Evolutionary conservation across 2,113 vertebrate genomes (phyloP).

Genomic region (Sylvietta virens): DNA sequence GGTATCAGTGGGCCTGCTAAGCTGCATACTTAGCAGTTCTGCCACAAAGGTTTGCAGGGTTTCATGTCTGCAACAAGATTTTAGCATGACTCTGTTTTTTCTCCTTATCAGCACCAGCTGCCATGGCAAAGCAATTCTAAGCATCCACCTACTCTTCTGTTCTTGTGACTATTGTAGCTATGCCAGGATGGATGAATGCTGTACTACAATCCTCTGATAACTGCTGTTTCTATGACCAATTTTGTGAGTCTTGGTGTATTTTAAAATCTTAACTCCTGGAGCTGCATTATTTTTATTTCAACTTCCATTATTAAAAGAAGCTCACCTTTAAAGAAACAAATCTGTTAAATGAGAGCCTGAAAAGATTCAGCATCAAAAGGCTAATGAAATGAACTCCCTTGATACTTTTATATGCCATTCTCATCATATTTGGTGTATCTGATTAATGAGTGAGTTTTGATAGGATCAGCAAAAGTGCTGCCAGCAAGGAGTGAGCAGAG

Average conservation of each 20-base stretch:
- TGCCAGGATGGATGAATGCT: neutral
- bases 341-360: neutral
- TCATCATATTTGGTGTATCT: neutral
- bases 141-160: neutral
- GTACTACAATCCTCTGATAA: neutral
- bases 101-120: neutral
- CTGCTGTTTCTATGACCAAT: neutral
- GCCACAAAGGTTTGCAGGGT: neutral
- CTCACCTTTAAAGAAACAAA: neutral
- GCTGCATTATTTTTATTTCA: neutral
- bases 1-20: neutral
- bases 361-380: neutral
- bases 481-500: neutral
- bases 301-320: neutral
- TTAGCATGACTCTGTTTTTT: neutral
- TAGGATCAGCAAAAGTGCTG: neutral
- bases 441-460: constrained; percentile 19
- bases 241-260: neutral
- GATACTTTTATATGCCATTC: neutral
- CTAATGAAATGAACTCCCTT: neutral
- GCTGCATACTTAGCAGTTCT: neutral
- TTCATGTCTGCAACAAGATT: neutral
- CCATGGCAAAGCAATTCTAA: neutral
- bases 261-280: neutral
- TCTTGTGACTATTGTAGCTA: neutral